These are phyloP conservation scores for Bombus superbus DNA, from an alignment of 1,140 invertebrate genomes.

Conservation along the genomic window DNA sequence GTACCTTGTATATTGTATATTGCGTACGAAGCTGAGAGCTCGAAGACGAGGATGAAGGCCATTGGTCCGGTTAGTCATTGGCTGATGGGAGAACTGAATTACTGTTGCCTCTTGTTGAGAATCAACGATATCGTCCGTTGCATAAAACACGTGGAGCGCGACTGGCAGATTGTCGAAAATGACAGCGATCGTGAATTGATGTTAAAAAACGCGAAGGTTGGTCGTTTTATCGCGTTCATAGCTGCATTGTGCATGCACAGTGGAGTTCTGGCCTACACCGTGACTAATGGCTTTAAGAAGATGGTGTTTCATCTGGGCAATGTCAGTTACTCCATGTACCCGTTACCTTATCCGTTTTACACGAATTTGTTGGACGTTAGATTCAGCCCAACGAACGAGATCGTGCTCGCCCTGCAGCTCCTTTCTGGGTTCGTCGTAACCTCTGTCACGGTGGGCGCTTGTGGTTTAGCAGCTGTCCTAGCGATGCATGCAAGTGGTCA, in stretches of 20 bases:
- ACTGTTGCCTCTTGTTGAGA: conserved; percentile 60
- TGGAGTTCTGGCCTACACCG: conserved; percentile 69
- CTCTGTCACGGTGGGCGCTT: conserved; percentile 50
- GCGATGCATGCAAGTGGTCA: conserved; percentile 67
- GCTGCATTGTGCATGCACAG: conserved; percentile 70
- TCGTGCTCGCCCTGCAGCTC: conserved; percentile 40
- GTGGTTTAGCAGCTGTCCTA: conserved; percentile 57
- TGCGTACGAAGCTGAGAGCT: conserved; percentile 61
- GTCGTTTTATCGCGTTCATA: conserved; percentile 48
- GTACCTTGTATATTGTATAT: conserved; percentile 36
- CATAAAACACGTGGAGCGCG: conserved; percentile 43
- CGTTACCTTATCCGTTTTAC: conserved; percentile 50
- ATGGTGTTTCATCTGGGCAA: conserved; percentile 35
- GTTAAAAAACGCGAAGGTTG: conserved; percentile 49
- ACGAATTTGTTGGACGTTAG: conserved; percentile 40
- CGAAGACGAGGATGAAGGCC: conserved; percentile 61
- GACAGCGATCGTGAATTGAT: conserved; percentile 42
- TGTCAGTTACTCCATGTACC: conserved; percentile 44
- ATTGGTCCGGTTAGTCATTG: conserved; percentile 72
- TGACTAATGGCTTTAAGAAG: conserved; percentile 60
- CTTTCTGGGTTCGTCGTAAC: conserved; percentile 48
- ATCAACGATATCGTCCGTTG: conserved; percentile 60
- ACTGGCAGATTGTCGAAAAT: conserved; percentile 40
- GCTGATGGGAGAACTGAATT: conserved; percentile 72
- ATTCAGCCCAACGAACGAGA: conserved; percentile 55